Base-by-base conservation (phyloP, 2,113 vertebrate species). In the Zapornia atra region DNA sequence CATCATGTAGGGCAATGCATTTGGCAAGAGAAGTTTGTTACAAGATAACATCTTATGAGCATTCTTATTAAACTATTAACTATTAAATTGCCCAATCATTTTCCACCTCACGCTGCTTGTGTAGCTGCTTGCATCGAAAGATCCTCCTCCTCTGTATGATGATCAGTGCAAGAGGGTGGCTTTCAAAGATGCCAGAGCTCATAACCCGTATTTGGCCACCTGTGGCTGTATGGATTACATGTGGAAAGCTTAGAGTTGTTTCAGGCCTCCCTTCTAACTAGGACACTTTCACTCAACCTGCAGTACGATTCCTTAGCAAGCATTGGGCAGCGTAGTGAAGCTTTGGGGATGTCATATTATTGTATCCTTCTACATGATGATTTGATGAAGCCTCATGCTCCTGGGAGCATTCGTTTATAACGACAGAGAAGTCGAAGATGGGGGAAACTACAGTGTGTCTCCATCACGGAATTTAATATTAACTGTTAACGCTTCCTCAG, bases 351-450 rank as follows among this genome's bases (percentile, higher is more conserved):
- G 15, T 42, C n/a, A 4, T 1, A 15, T 48, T 11, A 0, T 14
- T 34, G 29, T 75, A 5, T 61, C 15, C 51, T 46, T 57, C n/a
- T 10, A 0, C 12, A 2, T 17, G 73, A 14, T 63, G 72, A 5
- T 71, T 84, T 82, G 54, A 6, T 69, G 42, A 72, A 92, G 61
- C 6, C 24, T 15, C 53, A n/a, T n/a, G n/a, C 40, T 83, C 29
- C 1, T 6, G 18, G 34, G 17, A 64, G 5, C 1, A 0, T 15
- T 46, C 4, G 0, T 44, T 65, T 61, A 4, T 56, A 44, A 31
- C 1, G 15, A 11, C 16, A 15, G 51, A 75, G 72, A 60, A 64
- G 25, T 5, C 19, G 26, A 61, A 80, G 61, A 7, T 64, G 53
- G 26, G 26, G 42, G 40, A 60, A 60, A 19, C 11, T 40, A 0